These are phyloP conservation scores for Edolisoma coerulescens DNA, from an alignment of 2,113 vertebrate genomes.

Conservation along the genomic window DNA sequence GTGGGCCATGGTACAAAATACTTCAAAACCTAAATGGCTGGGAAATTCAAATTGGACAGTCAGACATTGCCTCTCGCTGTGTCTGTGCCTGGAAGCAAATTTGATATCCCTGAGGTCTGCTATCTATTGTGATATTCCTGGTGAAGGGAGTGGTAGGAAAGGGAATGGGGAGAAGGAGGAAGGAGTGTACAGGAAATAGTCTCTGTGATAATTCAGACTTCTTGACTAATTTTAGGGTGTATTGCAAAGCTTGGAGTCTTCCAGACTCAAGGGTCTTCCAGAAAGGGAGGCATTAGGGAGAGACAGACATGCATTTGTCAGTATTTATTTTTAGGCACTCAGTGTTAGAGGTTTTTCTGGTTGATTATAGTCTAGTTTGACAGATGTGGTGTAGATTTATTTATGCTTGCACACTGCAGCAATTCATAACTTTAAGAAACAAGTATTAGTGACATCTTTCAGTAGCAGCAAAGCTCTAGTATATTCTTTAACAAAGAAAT, in stretches of 20 bases:
- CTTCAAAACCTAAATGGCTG: not conserved
- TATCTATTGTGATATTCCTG: not conserved
- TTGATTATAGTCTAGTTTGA: not conserved
- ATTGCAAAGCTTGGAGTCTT: not conserved
- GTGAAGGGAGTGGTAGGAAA: not conserved
- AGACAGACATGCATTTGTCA: not conserved
- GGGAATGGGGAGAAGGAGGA: not conserved
- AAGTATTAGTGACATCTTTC: not conserved
- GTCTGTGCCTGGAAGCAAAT: constrained; percentile 18
- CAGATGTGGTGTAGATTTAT: not conserved
- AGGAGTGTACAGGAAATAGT: not conserved
- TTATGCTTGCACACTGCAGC: not conserved
- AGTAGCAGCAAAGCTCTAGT: not conserved
- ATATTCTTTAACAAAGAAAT: not conserved
- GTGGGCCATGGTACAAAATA: not conserved
- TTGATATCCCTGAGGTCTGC: not conserved
- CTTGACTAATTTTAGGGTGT: not conserved
- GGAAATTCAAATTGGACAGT: not conserved
- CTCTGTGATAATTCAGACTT: not conserved
- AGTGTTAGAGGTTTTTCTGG: not conserved
- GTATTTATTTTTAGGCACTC: not conserved
- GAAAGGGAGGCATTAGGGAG: not conserved
- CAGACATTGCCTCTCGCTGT: not conserved
- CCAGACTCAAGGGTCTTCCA: not conserved
- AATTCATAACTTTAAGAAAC: not conserved